phyloP scores from a whole-genome alignment of 2,113 vertebrate species.

The Propithecus coquereli region DNA sequence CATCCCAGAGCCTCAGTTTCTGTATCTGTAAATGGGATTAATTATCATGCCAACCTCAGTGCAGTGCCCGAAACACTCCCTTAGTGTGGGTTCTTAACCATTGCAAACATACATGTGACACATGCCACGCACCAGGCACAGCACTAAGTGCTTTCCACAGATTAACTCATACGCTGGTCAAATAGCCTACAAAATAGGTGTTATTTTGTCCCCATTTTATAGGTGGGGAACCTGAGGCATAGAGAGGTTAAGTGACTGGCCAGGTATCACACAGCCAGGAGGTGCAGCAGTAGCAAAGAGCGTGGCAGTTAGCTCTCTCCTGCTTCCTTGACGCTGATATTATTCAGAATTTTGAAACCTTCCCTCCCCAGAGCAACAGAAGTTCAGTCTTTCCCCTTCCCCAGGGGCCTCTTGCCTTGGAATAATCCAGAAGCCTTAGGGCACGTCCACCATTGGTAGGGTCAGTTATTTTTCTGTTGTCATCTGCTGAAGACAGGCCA shows the following conservation, averaged over 20 bases:
- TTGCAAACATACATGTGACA: background rate
- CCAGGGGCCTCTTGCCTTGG: background rate
- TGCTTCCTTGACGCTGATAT: background rate
- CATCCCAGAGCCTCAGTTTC: background rate
- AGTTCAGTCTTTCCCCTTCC: background rate
- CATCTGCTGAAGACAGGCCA: background rate
- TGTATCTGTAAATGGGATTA: background rate
- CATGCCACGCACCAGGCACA: background rate
- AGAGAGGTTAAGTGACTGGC: background rate
- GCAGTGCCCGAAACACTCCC: rapidly evolving
- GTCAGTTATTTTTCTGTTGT: background rate
- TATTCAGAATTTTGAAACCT: background rate
- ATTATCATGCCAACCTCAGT: background rate
- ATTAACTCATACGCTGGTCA: rapidly evolving
- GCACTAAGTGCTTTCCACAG: background rate
- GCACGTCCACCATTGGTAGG: background rate
- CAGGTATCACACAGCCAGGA: rapidly evolving
- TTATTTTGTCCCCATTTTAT: too few relatives aligned
- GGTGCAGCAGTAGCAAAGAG: background rate
- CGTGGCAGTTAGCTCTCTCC: rapidly evolving
- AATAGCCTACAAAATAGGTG: too few relatives aligned
- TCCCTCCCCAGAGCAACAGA: background rate
- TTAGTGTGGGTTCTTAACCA: background rate
- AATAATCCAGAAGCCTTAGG: background rate
- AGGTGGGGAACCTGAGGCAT: background rate